Base-by-base conservation (phyloP, 2,888 invertebrate species). In the Tanypteryx hageni region DNA sequence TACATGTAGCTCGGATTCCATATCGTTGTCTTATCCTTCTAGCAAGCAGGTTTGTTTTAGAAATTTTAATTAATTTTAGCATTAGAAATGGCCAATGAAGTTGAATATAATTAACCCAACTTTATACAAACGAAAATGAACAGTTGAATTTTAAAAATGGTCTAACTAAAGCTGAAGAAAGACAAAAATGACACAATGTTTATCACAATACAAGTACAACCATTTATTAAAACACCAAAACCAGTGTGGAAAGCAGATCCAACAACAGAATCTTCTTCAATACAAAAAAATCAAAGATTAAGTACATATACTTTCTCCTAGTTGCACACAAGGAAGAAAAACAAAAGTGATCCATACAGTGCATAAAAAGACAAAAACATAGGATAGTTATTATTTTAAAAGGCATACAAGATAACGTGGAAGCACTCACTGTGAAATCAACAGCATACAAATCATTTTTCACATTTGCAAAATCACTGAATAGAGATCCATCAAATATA, bases 211-310 rank as follows among this genome's bases (percentile, higher is more conserved):
- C 76, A 76, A 76, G 76, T 76, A 76, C 13, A 76, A 76, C 76
- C 76, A 76, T 76, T 76, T 76, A 76, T 76, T 76, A 76, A 76
- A 76, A 76, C 27, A 76, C 76, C 76, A 76, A 76, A 27, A 76
- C 76, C 76, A 76, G 22, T 5, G 76, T 76, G 27, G 22, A 27
- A 76, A 76, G 76, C 76, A 27, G 22, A 76, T 22, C 27, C 27
- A 76, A 27, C 13, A 76, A 27, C 27, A 76, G 18, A 68, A 68
- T 27, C 44, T 76, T 76, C 76, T 27, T 76, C 27, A 18, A 76
- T 13, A 76, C 27, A 76, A 18, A 10, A 44, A 27, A 76, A 11
- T 76, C 27, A 27, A 76, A 76, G 27, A 27, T 22, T 76, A 76
- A 76, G 76, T 76, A 76, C 76, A 76, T 76, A 76, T 22, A 11